Base-by-base conservation (phyloP, 2,113 vertebrate genomes). In the Ploceus nigricollis region DNA sequence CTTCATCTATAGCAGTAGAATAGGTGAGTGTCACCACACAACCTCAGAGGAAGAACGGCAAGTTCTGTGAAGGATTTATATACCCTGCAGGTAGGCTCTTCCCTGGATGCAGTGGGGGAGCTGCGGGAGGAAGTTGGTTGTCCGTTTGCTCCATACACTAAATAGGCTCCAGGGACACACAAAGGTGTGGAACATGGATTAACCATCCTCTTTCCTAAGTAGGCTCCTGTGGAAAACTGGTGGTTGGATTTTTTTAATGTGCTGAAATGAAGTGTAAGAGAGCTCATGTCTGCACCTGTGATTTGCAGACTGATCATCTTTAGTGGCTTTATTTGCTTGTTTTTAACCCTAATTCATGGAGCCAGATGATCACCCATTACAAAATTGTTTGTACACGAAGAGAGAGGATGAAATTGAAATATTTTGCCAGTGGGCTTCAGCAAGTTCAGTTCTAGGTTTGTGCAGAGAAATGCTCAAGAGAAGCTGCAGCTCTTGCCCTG, bases 61-160 rank as follows among this genome's bases (percentile, higher is more conserved):
- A 30, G 20, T 44, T 45, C 25, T 1, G 1, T 68, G 71, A 77
- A 47, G 57, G 39, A 23, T 75, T 79, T 66, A 15, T 39, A 5
- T 33, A 11, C 9, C 7, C 9, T 4, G 2, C 19, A 21, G 47
- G 48, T 51, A 28, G 24, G 24, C 44, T 31, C 6, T 77, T 63
- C 18, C 33, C 27, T 56, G 53, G 57, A 18, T 9, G 4, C 8
- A 1, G 28, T 8, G 11, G 42, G 23, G 56, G 15, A 70, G 9
- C 45, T 31, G 33, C 30, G 30, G 71, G 30, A 76, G 18, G 21
- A 53, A 16, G 9, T 45, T n/a, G 11, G 45, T 57, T 87, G 16
- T 75, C 28, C 0, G 1, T 35, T 63, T 40, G 18, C 45, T 56
- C 24, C 3, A 2, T 63, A 6, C 10, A 1, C 53, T 28, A 45